Evolutionary conservation across 2,797 vertebrate species (phyloP).

Genomic region (Uromys caudimaculatus): DNA sequence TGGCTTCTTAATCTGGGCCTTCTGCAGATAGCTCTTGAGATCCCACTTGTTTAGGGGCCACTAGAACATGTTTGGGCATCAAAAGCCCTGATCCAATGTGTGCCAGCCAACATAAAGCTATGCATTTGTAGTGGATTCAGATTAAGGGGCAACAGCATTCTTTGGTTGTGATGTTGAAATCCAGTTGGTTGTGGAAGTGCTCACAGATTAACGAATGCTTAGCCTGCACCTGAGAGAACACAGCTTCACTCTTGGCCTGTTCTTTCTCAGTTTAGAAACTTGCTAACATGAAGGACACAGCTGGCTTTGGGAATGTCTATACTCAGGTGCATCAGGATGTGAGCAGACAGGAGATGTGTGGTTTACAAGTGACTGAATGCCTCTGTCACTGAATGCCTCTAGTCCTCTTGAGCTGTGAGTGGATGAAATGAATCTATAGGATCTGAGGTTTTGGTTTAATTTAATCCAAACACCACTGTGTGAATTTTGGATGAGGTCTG

Average conservation of each 20-base stretch:
- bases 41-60: fast-evolving
- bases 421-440: not conserved
- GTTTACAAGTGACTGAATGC: not conserved
- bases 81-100: fast-evolving
- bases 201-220: not conserved
- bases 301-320: not conserved
- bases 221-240: not conserved
- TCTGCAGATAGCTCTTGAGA: not conserved
- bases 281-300: not conserved
- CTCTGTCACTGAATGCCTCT: not conserved
- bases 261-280: not conserved
- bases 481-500: not conserved
- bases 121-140: not conserved
- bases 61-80: not conserved
- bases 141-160: too few species aligned
- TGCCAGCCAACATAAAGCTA: not conserved
- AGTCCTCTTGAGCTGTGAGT: not conserved
- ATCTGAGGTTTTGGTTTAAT: not conserved
- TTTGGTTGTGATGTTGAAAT: not conserved
- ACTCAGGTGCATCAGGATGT: not conserved
- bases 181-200: not conserved
- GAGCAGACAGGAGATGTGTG: not conserved
- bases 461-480: not conserved
- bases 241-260: not conserved
- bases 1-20: not conserved